Base-by-base conservation (phyloP, 2,113 vertebrate genomes). In the Protomyctophum bolini region DNA sequence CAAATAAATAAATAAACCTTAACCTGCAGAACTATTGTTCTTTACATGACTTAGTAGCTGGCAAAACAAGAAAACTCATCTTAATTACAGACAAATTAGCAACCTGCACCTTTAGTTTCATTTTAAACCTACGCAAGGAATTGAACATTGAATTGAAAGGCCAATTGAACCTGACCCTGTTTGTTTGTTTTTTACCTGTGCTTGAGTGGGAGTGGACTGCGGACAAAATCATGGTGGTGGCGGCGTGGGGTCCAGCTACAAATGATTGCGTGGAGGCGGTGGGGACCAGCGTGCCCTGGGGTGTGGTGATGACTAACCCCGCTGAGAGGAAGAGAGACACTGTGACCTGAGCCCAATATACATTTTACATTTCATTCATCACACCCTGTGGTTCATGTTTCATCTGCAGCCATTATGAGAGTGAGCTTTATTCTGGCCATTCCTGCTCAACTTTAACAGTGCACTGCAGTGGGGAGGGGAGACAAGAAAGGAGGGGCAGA, bases 281-380 rank as follows among this genome's bases (percentile, higher is more conserved):
- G 92, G 91, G 96, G 85, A 98, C 95, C 82, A 98, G 89, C 49
- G 97, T 95, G 87, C 97, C 97, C 80, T 97, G 97, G 1, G 97
- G 96, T 81, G 97, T 97, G 56, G 97, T 97, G 88, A 99, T 97
- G 88, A 99, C 96, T 70, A 99, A 90, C 82, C 97, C 97, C 2
- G 97, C 97, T 98, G 84, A 70, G 70, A 86, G 49, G 56, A 51
- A 80, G 29, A 85, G 46, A 68, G 45, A 58, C 15, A 66, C 57
- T 50, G 65, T 79, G 6, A 86, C 52, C 14, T 57, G 60, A 28
- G 33, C 33, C 33, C 57, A 52, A 41, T 41, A 41, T 41, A 69
- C 47, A 61, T 51, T 63, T 58, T 54, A 54, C 51, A 12, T 54
- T 54, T 54, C 33, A 41, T 41, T 41, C 33, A 41, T 41, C 33